A percentile compares a stretch with the other conserved stretches of the same genome.
These are phyloP conservation scores for Chrysolina americana DNA, from an alignment of 2,888 invertebrate species.

Conservation along the genomic window DNA sequence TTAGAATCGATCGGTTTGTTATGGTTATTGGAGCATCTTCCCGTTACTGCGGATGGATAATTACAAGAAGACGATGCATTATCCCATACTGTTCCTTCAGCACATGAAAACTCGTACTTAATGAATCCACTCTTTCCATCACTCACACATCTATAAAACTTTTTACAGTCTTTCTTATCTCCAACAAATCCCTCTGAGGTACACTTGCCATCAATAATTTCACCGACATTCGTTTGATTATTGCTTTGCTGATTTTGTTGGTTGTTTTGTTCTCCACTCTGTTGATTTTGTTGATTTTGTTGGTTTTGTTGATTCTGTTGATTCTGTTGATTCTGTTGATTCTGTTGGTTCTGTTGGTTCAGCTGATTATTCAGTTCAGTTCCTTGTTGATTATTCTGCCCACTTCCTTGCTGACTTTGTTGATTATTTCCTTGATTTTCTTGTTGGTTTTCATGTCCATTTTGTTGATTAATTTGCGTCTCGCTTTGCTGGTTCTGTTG, in stretches of 20 bases:
- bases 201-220: conserved; percentile 66
- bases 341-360: conserved; percentile 40
- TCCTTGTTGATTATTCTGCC: conserved; percentile 35
- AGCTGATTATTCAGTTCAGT: conserved; percentile 36
- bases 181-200: conserved; percentile 79
- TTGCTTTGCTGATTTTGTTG: conserved; percentile 24
- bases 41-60: conserved; percentile 75
- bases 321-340: conserved; percentile 9
- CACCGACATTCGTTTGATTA: conserved; percentile 34
- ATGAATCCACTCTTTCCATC: conserved; percentile 74
- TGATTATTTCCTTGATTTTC: conserved; percentile 43
- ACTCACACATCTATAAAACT: conserved; percentile 84
- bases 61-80: conserved; percentile 79
- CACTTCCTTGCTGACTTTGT: conserved; percentile 32
- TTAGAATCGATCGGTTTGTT: conserved; percentile 36
- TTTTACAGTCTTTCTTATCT: conserved; percentile 79
- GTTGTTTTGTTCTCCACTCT: conserved; percentile 29
- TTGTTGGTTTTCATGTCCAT: conserved; percentile 34
- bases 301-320: conserved; percentile 38
- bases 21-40: conserved; percentile 50
- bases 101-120: conserved; percentile 83
- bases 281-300: conserved; percentile 47
- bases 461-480: conserved; percentile 31
- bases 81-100: conserved; percentile 86
- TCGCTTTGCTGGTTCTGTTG: conserved; percentile 33